phyloP scores from a whole-genome alignment of 2,113 vertebrate genomes.

The pig (Sus scrofa) region DNA sequence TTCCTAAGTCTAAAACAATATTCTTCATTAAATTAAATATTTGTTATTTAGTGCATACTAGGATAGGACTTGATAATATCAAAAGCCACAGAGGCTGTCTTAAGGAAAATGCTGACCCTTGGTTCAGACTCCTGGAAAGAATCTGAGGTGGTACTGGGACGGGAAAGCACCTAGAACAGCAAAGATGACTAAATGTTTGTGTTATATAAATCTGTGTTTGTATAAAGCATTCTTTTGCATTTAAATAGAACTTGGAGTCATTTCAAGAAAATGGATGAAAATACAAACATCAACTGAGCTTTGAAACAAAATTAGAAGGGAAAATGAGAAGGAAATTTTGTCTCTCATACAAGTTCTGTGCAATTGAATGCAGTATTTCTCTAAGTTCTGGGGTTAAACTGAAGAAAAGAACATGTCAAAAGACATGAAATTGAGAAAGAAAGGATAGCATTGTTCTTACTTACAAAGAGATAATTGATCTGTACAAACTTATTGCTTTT shows the following conservation, averaged over 20 bases:
- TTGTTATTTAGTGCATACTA: not conserved
- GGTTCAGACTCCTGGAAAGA: not conserved
- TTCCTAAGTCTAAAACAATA: not conserved
- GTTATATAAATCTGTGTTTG: constrained; percentile 58
- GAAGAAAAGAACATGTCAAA: not conserved
- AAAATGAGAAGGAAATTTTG: not conserved
- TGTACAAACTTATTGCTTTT: not conserved
- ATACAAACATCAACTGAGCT: constrained; percentile 38
- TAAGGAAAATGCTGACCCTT: not conserved
- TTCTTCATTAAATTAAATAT: not conserved
- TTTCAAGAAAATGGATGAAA: constrained; percentile 64
- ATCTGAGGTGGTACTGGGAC: not conserved
- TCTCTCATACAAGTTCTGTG: not conserved
- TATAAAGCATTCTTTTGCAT: constrained; percentile 53
- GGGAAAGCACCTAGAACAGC: not conserved
- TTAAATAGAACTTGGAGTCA: constrained; percentile 59
- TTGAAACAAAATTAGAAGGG: constrained; percentile 58
- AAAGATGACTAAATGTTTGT: constrained; percentile 44
- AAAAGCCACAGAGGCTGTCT: not conserved
- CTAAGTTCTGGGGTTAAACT: not conserved
- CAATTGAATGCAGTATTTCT: not conserved
- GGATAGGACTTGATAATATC: not conserved
- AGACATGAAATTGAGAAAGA: not conserved
- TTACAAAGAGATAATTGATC: not conserved
- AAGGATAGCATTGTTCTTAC: not conserved